A percentile compares a stretch with the other conserved stretches of the same genome.
phyloP scores from a whole-genome alignment of 2,113 vertebrate genomes.

The Rhinichthys klamathensis region DNA sequence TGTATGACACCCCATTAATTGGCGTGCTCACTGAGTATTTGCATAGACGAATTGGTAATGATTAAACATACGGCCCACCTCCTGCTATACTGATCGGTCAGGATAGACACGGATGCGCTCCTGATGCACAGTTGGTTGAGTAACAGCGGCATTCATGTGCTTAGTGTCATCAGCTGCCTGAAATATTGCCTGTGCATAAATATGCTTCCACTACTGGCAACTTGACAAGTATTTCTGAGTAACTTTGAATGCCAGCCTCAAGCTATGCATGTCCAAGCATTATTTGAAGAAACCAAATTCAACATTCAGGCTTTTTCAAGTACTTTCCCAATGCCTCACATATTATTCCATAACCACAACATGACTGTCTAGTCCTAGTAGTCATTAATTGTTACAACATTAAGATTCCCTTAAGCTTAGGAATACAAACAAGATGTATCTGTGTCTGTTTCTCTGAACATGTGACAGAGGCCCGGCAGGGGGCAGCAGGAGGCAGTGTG shows the following conservation, averaged over 20 bases:
- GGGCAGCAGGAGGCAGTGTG: constrained; percentile 49
- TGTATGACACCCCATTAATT: constrained; percentile 73
- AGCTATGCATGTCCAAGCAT: constrained; percentile 47
- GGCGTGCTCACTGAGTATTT: constrained; percentile 62
- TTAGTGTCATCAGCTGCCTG: constrained; percentile 13
- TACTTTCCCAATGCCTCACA: constrained; percentile 22
- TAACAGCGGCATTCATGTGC: background rate
- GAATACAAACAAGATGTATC: background rate
- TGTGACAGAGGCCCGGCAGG: constrained; percentile 15
- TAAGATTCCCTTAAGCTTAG: background rate
- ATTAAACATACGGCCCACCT: constrained; percentile 61
- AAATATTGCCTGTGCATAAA: constrained; percentile 32
- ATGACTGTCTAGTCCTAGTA: background rate
- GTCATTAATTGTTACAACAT: background rate
- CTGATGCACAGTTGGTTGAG: background rate
- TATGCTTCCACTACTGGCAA: constrained; percentile 38
- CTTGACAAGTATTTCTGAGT: constrained; percentile 35
- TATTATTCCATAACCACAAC: background rate
- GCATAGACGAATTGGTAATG: constrained; percentile 63
- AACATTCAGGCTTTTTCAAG: constrained; percentile 3
- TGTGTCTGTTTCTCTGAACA: background rate
- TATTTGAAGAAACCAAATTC: constrained; percentile 39
- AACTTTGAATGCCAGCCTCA: constrained; percentile 6
- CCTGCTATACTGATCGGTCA: background rate
- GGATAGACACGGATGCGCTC: background rate